Evolutionary conservation across 1,140 invertebrate species (phyloP).

Genomic region (Drosophila pandora): DNA sequence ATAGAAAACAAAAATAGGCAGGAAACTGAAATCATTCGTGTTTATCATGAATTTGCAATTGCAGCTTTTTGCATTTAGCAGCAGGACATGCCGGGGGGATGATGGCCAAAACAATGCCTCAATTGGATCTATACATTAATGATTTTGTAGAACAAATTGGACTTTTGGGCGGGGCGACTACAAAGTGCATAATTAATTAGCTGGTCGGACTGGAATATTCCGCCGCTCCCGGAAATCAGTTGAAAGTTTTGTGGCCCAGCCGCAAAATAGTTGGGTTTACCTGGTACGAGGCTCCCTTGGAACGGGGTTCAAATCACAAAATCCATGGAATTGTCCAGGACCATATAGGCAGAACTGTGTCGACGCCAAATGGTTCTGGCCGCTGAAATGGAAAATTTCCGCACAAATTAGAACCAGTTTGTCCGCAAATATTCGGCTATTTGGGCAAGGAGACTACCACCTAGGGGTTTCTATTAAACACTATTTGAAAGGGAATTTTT

Average conservation of each 20-base stretch:
- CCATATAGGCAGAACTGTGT: conserved; percentile 72
- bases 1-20: conserved; percentile 6
- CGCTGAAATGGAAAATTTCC: conserved; percentile 46
- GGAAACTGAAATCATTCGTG: conserved; percentile 46
- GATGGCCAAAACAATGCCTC: conserved; percentile 55
- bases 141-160: conserved; percentile 60
- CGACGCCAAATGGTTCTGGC: conserved; percentile 77
- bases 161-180: background rate
- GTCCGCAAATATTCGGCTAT: conserved; percentile 4
- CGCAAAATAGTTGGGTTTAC: conserved; percentile 55
- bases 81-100: background rate
- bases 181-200: conserved; percentile 78
- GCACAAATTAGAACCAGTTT: conserved; percentile 37
- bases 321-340: conserved; percentile 80
- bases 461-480: conserved; percentile 10
- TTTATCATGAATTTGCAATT: conserved; percentile 65
- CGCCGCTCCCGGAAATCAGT: conserved; percentile 27
- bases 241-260: conserved; percentile 39
- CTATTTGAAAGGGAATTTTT: background rate
- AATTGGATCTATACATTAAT: conserved; percentile 63
- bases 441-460: conserved; percentile 3
- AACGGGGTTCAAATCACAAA: conserved; percentile 68
- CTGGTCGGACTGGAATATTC: conserved; percentile 5
- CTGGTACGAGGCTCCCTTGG: conserved; percentile 27
- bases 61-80: conserved; percentile 31